phyloP scores from a whole-genome alignment of 1,140 invertebrate genomes.

The Hetaerina americana region DNA sequence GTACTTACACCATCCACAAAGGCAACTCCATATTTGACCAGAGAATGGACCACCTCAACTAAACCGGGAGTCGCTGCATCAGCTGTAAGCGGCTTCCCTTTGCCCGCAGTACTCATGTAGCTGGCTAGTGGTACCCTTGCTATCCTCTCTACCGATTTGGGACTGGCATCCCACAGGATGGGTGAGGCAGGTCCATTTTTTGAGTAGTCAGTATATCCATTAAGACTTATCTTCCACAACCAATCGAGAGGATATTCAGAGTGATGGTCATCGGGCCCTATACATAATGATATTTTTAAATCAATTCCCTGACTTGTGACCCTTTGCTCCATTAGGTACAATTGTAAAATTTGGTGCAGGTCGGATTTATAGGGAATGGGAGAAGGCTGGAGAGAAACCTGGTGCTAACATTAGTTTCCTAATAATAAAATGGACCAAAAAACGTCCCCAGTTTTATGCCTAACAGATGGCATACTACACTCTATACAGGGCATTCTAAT shows the following conservation, averaged over 20 bases:
- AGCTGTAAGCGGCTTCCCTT: background rate
- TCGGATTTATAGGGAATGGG: no score
- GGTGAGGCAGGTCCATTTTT: conserved; percentile 13
- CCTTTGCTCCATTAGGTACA: no score
- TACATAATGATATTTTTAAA: conserved; percentile 11
- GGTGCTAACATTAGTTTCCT: no score
- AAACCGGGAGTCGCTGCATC: conserved; percentile 17
- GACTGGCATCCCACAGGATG: conserved; percentile 25
- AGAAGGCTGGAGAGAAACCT: no score
- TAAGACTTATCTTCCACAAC: conserved; percentile 26
- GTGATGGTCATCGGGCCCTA: conserved; percentile 33
- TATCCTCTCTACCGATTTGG: conserved; percentile 22
- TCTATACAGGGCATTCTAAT: no score
- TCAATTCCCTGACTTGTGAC: no score
- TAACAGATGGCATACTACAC: no score
- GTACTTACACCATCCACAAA: conserved; percentile 32
- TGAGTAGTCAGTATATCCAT: conserved; percentile 10
- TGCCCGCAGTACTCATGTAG: conserved; percentile 24
- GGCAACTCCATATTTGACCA: conserved; percentile 33
- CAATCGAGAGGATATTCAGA: conserved; percentile 29
- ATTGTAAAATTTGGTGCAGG: no score
- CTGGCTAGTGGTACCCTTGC: conserved; percentile 23
- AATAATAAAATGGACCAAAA: no score
- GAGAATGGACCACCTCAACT: conserved; percentile 27
- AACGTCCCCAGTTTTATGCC: no score